These are phyloP conservation scores for Alloplasta piceator DNA, from an alignment of 2,888 invertebrate species.

Conservation along the genomic window DNA sequence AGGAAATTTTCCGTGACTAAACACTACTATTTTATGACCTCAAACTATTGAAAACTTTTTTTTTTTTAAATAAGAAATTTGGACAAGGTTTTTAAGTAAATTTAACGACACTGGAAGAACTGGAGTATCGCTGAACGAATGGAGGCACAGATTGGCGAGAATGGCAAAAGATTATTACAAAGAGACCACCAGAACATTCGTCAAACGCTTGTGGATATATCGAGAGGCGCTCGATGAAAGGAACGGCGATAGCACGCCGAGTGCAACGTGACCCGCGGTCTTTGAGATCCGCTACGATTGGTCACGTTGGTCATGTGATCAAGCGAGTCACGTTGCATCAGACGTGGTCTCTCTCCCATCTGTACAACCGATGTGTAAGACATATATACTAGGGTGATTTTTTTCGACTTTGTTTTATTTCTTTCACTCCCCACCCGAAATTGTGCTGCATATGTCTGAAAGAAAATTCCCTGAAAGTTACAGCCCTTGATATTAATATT, in stretches of 20 bases:
- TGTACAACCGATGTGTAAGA: too few species aligned
- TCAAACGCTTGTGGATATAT: slow-evolving; percentile 6
- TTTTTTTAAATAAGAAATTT: background rate
- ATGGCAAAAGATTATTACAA: slow-evolving; percentile 12
- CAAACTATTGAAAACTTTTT: too few species aligned
- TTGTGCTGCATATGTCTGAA: too few species aligned
- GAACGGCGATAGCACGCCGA: slow-evolving; percentile 84
- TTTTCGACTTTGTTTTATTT: too few species aligned
- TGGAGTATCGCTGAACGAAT: slow-evolving; percentile 17
- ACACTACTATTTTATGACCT: too few species aligned
- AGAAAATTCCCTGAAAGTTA: too few species aligned
- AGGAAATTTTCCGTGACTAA: too few species aligned
- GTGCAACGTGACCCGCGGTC: slow-evolving; percentile 86
- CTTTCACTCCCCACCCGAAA: too few species aligned
- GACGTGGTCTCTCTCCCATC: slow-evolving; percentile 72
- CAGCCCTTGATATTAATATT: too few species aligned
- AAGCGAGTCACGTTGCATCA: slow-evolving; percentile 79
- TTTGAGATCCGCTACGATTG: slow-evolving; percentile 73
- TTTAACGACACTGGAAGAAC: slow-evolving; percentile 10
- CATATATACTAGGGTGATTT: too few species aligned
- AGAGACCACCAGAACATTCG: slow-evolving; percentile 22
- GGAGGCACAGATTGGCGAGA: slow-evolving; percentile 30
- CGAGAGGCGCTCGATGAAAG: slow-evolving; percentile 43
- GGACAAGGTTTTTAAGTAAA: too few species aligned
- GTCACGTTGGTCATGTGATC: slow-evolving; percentile 68